Evolutionary conservation across 2,888 invertebrate genomes (phyloP).

Genomic region (Achlya flavicornis): DNA sequence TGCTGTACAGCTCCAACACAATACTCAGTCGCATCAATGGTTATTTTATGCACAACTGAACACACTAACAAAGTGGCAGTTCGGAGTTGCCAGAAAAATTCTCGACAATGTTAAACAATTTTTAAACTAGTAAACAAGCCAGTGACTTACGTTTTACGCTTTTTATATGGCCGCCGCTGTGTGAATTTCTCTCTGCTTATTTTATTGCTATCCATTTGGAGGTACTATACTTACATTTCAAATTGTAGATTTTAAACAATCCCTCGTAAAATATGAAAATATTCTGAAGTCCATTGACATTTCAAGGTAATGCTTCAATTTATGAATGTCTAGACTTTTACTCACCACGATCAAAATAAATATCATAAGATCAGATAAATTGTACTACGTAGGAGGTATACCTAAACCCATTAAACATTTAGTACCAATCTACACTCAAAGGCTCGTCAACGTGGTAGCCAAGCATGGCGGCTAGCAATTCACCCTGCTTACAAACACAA

Average conservation of each 20-base stretch:
- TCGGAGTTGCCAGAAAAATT: constrained; percentile 39
- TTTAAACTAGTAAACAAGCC: constrained; percentile 35
- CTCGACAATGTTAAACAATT: constrained; percentile 34
- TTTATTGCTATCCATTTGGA: constrained; percentile 10
- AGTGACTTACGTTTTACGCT: constrained; percentile 23
- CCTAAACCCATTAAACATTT: no score
- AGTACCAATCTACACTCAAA: no score
- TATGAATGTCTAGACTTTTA: not conserved
- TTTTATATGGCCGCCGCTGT: constrained; percentile 5
- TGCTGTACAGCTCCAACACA: constrained; percentile 53
- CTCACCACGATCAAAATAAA: not conserved
- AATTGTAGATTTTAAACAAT: constrained; percentile 12
- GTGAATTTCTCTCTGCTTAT: constrained; percentile 12
- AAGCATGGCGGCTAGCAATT: not conserved
- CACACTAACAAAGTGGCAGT: constrained; percentile 42
- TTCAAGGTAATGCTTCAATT: not conserved
- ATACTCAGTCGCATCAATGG: constrained; percentile 61
- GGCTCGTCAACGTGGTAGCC: no score
- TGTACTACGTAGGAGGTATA: no score
- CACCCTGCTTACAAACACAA: not conserved
- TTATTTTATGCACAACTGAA: constrained; percentile 68
- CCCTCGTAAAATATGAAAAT: not conserved
- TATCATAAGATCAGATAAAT: not conserved
- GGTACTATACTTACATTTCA: constrained; percentile 5
- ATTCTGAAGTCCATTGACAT: not conserved